A percentile compares a stretch with the other conserved stretches of the same genome.
Conservation (phyloP, 2,113 vertebrate species). For the Thymallus thymallus region DNA sequence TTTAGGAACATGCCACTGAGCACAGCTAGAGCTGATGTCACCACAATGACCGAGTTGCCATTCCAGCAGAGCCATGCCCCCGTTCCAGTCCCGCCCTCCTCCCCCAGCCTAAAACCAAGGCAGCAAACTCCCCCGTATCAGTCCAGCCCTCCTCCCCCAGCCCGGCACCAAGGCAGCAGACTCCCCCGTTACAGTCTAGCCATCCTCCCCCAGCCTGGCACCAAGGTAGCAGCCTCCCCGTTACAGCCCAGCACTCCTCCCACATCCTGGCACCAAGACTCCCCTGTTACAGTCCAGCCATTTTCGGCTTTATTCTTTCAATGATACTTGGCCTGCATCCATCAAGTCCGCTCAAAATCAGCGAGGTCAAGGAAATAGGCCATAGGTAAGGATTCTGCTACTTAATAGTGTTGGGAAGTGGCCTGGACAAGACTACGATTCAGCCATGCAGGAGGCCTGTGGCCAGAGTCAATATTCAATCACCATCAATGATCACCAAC, state of each 20-base stretch:
- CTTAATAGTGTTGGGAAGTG: slow-evolving; percentile 21
- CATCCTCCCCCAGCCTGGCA: no score
- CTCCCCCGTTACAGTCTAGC: no score
- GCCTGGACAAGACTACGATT: slow-evolving; percentile 10
- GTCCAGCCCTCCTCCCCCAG: not conserved
- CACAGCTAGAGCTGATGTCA: slow-evolving; percentile 8
- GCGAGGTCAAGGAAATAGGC: not conserved
- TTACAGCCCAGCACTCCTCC: no score
- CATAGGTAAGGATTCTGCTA: not conserved
- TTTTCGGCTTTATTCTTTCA: no score
- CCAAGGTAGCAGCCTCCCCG: no score
- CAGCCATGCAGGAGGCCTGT: slow-evolving; percentile 22
- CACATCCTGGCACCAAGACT: no score
- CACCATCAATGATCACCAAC: slow-evolving; percentile 2
- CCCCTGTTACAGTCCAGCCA: not conserved
- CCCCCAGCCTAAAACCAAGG: not conserved
- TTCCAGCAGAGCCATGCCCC: not conserved
- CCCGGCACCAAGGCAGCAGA: no score
- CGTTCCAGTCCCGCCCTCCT: not conserved
- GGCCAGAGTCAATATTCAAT: slow-evolving; percentile 49
- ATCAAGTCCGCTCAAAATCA: no score
- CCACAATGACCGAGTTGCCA: slow-evolving; percentile 30
- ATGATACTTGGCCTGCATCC: no score
- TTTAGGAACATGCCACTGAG: not conserved
- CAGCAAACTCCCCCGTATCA: not conserved